Evolutionary conservation across 2,888 invertebrate species (phyloP).

Genomic region (Diarsia mendica): DNA sequence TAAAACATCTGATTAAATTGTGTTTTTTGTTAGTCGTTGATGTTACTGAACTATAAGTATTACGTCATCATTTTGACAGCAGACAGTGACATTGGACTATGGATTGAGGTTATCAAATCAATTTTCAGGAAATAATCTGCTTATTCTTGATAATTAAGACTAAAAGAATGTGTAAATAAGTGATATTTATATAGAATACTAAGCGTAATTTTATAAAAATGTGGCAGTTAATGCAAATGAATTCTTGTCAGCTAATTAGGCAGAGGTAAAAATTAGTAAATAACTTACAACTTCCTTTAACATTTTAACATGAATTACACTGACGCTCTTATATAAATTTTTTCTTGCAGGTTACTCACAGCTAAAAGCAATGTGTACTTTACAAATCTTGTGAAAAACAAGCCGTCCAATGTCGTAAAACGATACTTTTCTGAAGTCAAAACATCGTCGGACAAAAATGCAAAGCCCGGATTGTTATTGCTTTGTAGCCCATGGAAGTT

Average conservation of each 20-base stretch:
- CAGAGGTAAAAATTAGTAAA: conserved; percentile 77
- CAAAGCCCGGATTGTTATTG: conserved; percentile 75
- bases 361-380: conserved; percentile 76
- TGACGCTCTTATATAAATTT: conserved; percentile 16
- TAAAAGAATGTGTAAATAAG: conserved; percentile 72
- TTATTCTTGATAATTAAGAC: conserved; percentile 59
- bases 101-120: conserved; percentile 58
- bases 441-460: conserved; percentile 73
- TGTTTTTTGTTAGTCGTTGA: neutral
- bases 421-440: conserved; percentile 78
- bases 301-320: conserved; percentile 46
- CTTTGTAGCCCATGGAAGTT: conserved; percentile 86
- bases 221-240: conserved; percentile 84
- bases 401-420: conserved; percentile 77
- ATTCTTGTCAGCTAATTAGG: conserved; percentile 77
- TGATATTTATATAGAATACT: conserved; percentile 26
- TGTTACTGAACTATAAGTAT: conserved; percentile 54
- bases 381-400: conserved; percentile 79
- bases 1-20: neutral
- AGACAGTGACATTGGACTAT: conserved; percentile 56
- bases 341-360: conserved; percentile 80
- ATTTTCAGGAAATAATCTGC: conserved; percentile 46
- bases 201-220: conserved; percentile 70
- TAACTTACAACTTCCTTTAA: conserved; percentile 12
- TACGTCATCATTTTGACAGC: conserved; percentile 63